These are phyloP conservation scores for Bombus sylvicola DNA, from an alignment of 1,140 invertebrate genomes.

Conservation along the genomic window DNA sequence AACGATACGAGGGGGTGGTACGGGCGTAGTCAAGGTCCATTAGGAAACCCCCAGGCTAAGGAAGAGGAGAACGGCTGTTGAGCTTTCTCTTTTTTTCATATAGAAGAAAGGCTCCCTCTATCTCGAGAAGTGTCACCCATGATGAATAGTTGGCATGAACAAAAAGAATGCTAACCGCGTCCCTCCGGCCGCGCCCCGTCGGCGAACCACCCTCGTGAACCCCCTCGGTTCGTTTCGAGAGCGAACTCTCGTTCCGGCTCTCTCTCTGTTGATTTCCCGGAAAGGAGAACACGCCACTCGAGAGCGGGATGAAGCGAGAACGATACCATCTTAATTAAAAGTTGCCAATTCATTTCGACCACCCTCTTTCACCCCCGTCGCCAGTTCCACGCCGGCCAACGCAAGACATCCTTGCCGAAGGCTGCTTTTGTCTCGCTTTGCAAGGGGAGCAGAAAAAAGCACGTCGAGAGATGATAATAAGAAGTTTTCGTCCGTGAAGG, in stretches of 20 bases:
- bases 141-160: constrained; percentile 83
- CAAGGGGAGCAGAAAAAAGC: constrained; percentile 66
- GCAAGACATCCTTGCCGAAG: background rate
- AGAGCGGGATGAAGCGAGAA: constrained; percentile 62
- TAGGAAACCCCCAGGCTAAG: constrained; percentile 77
- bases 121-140: constrained; percentile 82
- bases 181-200: constrained; percentile 58
- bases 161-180: constrained; percentile 82
- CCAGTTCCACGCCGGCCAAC: constrained; percentile 54
- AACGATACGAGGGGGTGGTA: constrained; percentile 15
- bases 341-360: constrained; percentile 82
- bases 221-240: constrained; percentile 20
- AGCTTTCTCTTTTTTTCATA: background rate
- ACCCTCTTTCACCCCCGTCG: constrained; percentile 14
- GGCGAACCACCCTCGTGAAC: constrained; percentile 29
- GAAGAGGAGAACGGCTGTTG: constrained; percentile 48
- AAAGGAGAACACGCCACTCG: constrained; percentile 46
- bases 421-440: constrained; percentile 75
- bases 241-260: constrained; percentile 26
- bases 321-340: constrained; percentile 84
- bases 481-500: constrained; percentile 75
- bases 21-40: constrained; percentile 73
- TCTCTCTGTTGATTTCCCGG: constrained; percentile 61
- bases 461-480: constrained; percentile 78
- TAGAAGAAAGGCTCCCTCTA: constrained; percentile 72